Base-by-base conservation (phyloP, 2,113 vertebrate species). In the Piprites chloris region DNA sequence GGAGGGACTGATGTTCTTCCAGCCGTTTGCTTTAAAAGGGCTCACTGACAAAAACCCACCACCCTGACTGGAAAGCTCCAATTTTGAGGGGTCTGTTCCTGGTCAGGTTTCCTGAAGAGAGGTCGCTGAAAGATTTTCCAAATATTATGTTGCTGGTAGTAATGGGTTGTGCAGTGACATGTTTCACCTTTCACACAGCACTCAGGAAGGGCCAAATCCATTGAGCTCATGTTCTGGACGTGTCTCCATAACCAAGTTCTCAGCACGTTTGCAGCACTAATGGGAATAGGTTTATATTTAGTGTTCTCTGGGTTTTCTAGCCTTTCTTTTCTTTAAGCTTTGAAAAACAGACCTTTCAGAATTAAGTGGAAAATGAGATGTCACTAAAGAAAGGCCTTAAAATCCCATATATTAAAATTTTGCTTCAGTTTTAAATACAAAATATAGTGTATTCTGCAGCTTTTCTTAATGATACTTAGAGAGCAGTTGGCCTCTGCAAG, bases 201-300 rank as follows among this genome's bases (percentile, higher is more conserved):
- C 71, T 90, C 4, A 2, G 59, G 62, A 94, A 76, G 71, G 90
- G 88, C 90, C 92, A 96, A 14, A 93, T 93, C 33, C 37, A 69
- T 76, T 94, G 92, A 93, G 58, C 63, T 93, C 94, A 53, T 83
- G 75, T 88, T 96, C 82, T 96, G 94, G 96, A 92, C 67, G 3
- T 39, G 79, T 92, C 78, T 93, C 74, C 53, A 4, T 91, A 80
- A 85, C 53, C 42, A 87, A 35, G 33, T 89, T 76, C 87, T 90
- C 49, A 2, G 85, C 90, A 92, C 3, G 5, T 90, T 95, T 93
- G 82, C 90, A 80, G 67, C 55, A 80, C 71, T 90, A 26, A 62
- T 62, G 79, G 92, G 88, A 96, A 92, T 92, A 92, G 41, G 9
- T 85, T 93, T 90, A 21, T 72, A 52, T 94, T 93, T 79, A 79